Evolutionary conservation across 2,113 vertebrate species (phyloP).

Genomic region (Corythornis madagascariensis): DNA sequence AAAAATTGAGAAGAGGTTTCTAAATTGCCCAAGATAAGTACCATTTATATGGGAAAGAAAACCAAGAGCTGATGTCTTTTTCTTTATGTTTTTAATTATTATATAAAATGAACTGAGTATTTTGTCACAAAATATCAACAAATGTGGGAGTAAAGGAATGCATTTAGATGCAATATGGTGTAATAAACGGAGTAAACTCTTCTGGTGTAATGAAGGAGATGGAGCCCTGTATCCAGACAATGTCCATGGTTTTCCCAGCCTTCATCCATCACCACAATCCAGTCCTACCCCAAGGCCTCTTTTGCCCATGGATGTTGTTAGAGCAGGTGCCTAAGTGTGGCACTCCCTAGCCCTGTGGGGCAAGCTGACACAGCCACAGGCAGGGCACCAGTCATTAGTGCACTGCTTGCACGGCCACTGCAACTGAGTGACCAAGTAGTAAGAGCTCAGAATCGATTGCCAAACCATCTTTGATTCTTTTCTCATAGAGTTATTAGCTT

Average conservation of each 20-base stretch:
- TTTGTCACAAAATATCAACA: neutral
- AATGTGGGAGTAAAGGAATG: neutral
- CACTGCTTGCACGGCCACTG: neutral
- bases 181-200: too few relatives aligned
- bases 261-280: neutral
- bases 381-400: neutral
- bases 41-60: neutral
- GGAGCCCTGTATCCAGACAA: neutral
- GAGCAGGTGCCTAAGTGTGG: neutral
- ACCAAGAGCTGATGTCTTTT: neutral
- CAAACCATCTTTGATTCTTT: conserved; percentile 30
- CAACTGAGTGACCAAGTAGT: neutral
- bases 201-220: neutral
- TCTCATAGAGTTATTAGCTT: conserved; percentile 41
- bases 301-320: neutral
- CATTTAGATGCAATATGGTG: neutral
- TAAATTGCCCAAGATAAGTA: neutral
- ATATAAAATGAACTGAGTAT: neutral
- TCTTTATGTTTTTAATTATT: neutral
- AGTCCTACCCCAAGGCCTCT: neutral
- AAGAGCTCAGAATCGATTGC: neutral
- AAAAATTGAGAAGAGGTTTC: neutral
- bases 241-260: neutral
- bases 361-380: neutral
- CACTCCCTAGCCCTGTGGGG: fast-evolving